Evolutionary conservation across 2,797 vertebrate species (phyloP).

Genomic region (Heterohyrax brucei): DNA sequence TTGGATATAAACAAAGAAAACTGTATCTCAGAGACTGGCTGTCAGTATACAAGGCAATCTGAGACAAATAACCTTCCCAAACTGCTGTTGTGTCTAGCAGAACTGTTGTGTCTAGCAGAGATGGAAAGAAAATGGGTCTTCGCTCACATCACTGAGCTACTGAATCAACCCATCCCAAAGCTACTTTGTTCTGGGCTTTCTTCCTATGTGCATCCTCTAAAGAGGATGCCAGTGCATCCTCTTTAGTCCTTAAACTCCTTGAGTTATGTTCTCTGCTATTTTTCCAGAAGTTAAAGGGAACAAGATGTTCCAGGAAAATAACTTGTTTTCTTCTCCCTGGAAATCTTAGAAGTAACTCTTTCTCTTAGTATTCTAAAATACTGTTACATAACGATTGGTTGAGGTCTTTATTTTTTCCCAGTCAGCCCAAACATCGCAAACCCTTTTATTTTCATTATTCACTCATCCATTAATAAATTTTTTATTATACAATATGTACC

Average conservation of each 20-base stretch:
- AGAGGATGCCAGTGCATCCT: not conserved
- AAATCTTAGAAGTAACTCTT: not conserved
- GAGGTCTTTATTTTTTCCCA: not conserved
- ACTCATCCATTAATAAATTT: not conserved
- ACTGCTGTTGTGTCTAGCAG: not conserved
- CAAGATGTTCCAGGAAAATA: not conserved
- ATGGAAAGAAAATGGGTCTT: not conserved
- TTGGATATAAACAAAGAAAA: not conserved
- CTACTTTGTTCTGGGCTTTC: too few relatives aligned
- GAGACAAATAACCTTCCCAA: not conserved
- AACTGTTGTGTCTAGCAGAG: not conserved
- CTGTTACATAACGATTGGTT: not conserved
- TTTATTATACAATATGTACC: not conserved
- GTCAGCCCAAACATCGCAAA: not conserved
- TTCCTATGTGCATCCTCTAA: not conserved
- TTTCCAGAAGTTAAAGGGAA: slow-evolving; percentile 4
- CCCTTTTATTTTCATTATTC: not conserved
- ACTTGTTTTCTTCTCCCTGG: not conserved
- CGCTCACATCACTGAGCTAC: not conserved
- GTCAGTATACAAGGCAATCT: not conserved
- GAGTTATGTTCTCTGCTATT: not conserved
- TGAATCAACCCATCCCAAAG: not conserved
- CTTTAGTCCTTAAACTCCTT: not conserved
- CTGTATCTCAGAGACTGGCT: not conserved
- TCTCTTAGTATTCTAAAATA: not conserved